These are phyloP conservation scores for Hartigia nigra DNA, from an alignment of 2,888 invertebrate species.

Conservation along the genomic window DNA sequence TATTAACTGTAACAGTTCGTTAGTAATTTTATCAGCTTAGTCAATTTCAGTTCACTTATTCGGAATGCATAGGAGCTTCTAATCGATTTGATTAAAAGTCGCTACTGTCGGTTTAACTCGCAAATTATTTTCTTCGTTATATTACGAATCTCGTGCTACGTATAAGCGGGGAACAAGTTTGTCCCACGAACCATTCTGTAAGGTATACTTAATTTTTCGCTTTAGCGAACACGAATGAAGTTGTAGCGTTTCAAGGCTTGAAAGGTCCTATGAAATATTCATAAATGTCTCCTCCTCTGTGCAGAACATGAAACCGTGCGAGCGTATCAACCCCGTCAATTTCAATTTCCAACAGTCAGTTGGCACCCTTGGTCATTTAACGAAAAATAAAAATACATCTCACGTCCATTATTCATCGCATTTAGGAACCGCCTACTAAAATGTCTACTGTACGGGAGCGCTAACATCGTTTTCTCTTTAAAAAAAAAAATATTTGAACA, in stretches of 20 bases:
- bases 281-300: constrained; percentile 1
- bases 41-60: neutral
- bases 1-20: neutral
- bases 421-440: neutral
- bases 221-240: constrained; percentile 4
- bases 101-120: neutral
- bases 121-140: neutral
- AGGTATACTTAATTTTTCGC: constrained; percentile 5
- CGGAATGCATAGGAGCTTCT: neutral
- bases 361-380: neutral
- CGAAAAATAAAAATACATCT: neutral
- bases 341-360: neutral
- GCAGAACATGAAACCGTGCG: neutral
- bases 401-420: neutral
- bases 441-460: neutral
- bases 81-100: neutral
- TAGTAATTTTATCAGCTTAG: neutral
- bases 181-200: neutral
- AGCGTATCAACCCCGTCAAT: neutral
- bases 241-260: neutral
- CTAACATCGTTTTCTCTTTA: neutral
- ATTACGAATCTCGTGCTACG: neutral
- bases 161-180: neutral
- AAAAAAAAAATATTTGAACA: neutral
- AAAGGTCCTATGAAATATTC: constrained; percentile 10